A percentile compares a stretch with the other conserved stretches of the same genome.
Conservation (phyloP, 1,140 invertebrate genomes). For the Chionoecetes opilio region DNA sequence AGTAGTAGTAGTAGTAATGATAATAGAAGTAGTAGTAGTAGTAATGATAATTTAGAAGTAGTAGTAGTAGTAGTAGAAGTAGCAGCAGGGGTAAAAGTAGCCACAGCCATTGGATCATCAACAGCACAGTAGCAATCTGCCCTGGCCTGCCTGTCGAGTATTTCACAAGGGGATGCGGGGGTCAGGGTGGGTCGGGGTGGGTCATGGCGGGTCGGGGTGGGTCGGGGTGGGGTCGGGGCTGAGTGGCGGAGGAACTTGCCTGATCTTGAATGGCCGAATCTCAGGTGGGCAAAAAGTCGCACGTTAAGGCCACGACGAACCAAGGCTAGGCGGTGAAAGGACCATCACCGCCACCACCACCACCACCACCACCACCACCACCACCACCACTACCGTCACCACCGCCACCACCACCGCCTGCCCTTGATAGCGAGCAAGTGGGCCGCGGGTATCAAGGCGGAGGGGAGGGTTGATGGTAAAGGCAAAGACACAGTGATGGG, state of each 20-base stretch:
- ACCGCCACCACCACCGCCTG: background rate
- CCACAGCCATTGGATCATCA: background rate
- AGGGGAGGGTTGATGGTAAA: too few relatives aligned
- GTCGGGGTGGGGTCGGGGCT: too few relatives aligned
- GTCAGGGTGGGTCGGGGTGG: background rate
- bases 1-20: background rate
- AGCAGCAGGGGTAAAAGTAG: background rate
- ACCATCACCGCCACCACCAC: background rate
- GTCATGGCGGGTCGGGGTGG: background rate
- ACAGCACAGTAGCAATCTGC: background rate
- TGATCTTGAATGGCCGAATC: constrained; percentile 6
- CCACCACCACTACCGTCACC: background rate
- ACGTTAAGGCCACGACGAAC: background rate
- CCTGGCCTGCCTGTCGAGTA: background rate
- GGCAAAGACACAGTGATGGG: background rate
- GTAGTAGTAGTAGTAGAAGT: constrained; percentile 3
- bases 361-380: background rate
- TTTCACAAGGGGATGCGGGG: background rate
- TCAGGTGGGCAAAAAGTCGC: constrained; percentile 14
- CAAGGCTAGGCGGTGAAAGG: background rate
- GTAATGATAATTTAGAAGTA: background rate
- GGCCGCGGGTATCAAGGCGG: background rate
- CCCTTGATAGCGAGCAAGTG: background rate
- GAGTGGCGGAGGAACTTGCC: background rate
- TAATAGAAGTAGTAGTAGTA: background rate